Conservation (phyloP, 1,140 invertebrate species). For the Octopus bimaculoides region DNA sequence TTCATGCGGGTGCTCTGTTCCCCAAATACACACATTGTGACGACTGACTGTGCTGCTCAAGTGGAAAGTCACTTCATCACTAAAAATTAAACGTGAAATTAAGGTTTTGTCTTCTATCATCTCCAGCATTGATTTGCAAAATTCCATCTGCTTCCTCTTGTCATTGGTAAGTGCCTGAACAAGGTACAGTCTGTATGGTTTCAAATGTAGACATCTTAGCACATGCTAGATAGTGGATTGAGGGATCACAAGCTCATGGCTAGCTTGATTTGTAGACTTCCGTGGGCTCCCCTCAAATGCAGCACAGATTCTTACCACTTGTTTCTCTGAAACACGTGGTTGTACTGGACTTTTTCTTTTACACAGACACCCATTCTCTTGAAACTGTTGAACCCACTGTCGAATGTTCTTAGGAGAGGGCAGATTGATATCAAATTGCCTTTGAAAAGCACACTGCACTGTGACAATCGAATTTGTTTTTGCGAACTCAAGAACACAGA, state of each 20-base stretch:
- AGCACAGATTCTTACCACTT: conserved; percentile 1
- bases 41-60: not conserved
- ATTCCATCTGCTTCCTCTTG: conserved; percentile 8
- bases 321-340: not conserved
- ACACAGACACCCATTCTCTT: conserved; percentile 8
- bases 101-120: conserved; percentile 7
- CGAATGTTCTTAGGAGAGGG: conserved; percentile 1
- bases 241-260: conserved; percentile 7
- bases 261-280: not conserved
- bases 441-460: not conserved
- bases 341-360: conserved; percentile 5
- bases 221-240: conserved; percentile 5
- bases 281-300: not conserved
- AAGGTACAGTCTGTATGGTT: conserved; percentile 1
- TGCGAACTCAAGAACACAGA: not conserved
- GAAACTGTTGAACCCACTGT: conserved; percentile 11
- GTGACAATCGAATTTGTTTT: conserved; percentile 7
- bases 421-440: not conserved
- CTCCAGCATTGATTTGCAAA: conserved; percentile 5
- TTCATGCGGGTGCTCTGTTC: conserved; percentile 6
- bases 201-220: not conserved
- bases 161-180: conserved; percentile 8
- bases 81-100: conserved; percentile 1
- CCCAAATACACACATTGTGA: conserved; percentile 6
- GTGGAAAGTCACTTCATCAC: conserved; percentile 6